Percentiles rank a stretch among this genome's conserved stretches.
Conservation (phyloP, 2,797 vertebrate species). For the Onychomys arenicola region DNA sequence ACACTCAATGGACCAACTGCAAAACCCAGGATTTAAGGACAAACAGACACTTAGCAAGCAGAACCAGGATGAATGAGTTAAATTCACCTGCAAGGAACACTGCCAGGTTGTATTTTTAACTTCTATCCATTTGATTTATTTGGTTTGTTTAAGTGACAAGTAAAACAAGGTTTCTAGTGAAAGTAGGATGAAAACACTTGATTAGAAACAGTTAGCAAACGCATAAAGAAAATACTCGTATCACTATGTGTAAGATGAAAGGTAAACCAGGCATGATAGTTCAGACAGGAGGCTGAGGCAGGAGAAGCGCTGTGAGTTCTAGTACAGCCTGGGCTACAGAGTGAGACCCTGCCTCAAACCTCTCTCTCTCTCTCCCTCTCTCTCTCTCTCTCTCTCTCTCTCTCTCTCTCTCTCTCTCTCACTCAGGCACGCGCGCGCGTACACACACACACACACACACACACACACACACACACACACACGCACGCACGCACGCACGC, state of each 20-base stretch:
- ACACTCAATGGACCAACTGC: background rate
- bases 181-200: background rate
- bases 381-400: too few relatives aligned
- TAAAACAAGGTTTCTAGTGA: background rate
- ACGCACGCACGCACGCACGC: background rate
- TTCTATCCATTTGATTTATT: background rate
- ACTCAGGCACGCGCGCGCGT: too few relatives aligned
- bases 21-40: background rate
- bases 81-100: background rate
- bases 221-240: background rate
- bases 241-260: background rate
- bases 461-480: background rate
- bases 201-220: conserved; percentile 22
- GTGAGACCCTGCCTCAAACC: background rate
- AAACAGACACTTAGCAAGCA: background rate
- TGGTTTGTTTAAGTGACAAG: background rate
- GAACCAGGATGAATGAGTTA: background rate
- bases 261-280: background rate
- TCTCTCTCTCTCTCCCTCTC: background rate
- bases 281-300: background rate
- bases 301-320: background rate
- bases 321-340: background rate
- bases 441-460: background rate
- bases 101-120: conserved; percentile 13
- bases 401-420: too few relatives aligned